A percentile compares a stretch with the other conserved stretches of the same genome.
phyloP scores from a whole-genome alignment of 2,113 vertebrate genomes.

The Pandion haliaetus region DNA sequence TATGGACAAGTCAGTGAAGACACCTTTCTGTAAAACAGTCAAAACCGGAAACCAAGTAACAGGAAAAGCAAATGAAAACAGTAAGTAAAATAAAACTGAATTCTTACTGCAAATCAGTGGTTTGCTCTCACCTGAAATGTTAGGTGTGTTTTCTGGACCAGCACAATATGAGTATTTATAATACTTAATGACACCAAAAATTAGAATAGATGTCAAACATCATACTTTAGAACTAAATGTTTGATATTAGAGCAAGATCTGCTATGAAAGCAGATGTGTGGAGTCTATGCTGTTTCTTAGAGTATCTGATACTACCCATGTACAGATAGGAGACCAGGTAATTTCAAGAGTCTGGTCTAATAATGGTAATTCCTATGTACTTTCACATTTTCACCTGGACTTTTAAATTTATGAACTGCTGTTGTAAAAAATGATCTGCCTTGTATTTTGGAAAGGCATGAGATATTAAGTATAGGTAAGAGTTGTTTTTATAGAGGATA shows the following conservation, averaged over 20 bases:
- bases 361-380: neutral
- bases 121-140: neutral
- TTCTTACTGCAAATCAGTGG: neutral
- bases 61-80: neutral
- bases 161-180: neutral
- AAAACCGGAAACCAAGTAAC: neutral
- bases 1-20: neutral
- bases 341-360: neutral
- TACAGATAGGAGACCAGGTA: neutral
- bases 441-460: neutral
- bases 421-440: neutral
- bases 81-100: neutral
- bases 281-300: neutral
- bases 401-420: neutral
- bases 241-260: neutral
- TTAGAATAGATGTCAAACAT: neutral
- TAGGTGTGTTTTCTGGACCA: neutral
- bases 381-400: neutral
- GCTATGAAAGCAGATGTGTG: neutral
- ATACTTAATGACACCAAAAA: neutral
- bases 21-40: neutral
- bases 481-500: neutral
- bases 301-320: neutral
- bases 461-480: neutral
- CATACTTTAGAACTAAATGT: neutral